Evolutionary conservation across 2,888 invertebrate genomes (phyloP).

Genomic region (Eledona agricola): DNA sequence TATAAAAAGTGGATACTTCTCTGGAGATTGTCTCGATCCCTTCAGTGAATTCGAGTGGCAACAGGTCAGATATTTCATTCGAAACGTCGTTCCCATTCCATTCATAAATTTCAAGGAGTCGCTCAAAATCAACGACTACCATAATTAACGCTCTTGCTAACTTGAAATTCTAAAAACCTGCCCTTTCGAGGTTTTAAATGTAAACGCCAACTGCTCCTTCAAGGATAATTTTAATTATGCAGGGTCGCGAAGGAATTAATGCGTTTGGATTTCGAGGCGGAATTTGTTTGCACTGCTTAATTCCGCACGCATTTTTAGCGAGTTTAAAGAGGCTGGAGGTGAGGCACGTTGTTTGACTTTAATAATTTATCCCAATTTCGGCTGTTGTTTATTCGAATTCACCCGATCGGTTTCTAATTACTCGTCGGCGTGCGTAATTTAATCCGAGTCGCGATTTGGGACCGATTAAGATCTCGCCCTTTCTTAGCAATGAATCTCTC

Average conservation of each 20-base stretch:
- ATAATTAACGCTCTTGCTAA: constrained; percentile 11
- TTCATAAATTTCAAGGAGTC: constrained; percentile 29
- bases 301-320: too few relatives aligned
- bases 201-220: constrained; percentile 6
- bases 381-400: too few relatives aligned
- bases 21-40: constrained; percentile 8
- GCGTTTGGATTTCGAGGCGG: constrained; percentile 2
- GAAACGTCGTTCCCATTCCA: constrained; percentile 15
- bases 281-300: too few relatives aligned
- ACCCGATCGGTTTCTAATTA: too few relatives aligned
- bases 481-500: too few relatives aligned
- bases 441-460: too few relatives aligned
- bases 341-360: too few relatives aligned
- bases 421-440: too few relatives aligned
- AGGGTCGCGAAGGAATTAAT: constrained; percentile 4
- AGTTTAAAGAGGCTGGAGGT: too few relatives aligned
- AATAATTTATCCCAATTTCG: too few relatives aligned
- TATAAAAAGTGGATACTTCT: constrained; percentile 25
- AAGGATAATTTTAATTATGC: constrained; percentile 6
- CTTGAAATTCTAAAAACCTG: constrained; percentile 4
- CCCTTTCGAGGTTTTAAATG: constrained; percentile 4
- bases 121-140: too few relatives aligned
- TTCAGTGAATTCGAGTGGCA: constrained; percentile 21
- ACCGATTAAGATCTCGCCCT: too few relatives aligned
- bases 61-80: constrained; percentile 25